phyloP scores from a whole-genome alignment of 2,888 invertebrate genomes.

The Conomelus anceps region DNA sequence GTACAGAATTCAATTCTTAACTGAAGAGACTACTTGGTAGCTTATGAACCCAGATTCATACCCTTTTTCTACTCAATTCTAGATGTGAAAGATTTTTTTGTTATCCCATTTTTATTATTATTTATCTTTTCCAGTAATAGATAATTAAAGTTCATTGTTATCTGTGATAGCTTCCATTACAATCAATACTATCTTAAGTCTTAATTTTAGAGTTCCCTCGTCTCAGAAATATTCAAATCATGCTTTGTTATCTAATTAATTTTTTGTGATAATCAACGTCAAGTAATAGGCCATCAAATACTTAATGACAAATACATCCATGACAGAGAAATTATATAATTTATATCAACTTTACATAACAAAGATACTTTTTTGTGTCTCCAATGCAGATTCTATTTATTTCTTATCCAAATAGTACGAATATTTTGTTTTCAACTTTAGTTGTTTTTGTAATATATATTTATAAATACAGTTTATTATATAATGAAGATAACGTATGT shows the following conservation, averaged over 20 bases:
- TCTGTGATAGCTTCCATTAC: neutral
- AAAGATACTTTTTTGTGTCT: neutral
- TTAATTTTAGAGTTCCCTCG: neutral
- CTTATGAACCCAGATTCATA: neutral
- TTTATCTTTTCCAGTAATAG: neutral
- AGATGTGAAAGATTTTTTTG: neutral
- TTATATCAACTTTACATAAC: no score
- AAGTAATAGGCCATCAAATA: no score
- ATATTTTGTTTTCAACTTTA: neutral
- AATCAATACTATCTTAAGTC: neutral
- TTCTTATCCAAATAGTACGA: neutral
- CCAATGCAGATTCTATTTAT: neutral
- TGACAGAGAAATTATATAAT: no score
- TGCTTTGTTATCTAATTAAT: neutral
- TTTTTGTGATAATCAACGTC: no score
- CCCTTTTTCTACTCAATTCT: neutral
- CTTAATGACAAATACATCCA: neutral
- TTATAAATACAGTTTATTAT: neutral
- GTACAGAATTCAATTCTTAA: no score
- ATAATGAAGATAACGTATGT: neutral
- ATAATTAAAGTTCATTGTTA: neutral
- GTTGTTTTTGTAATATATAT: neutral
- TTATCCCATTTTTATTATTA: neutral
- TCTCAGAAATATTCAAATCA: neutral
- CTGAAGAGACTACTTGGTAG: neutral